Conservation (phyloP, 2,797 vertebrate species). For the Denticeps clupeoides region DNA sequence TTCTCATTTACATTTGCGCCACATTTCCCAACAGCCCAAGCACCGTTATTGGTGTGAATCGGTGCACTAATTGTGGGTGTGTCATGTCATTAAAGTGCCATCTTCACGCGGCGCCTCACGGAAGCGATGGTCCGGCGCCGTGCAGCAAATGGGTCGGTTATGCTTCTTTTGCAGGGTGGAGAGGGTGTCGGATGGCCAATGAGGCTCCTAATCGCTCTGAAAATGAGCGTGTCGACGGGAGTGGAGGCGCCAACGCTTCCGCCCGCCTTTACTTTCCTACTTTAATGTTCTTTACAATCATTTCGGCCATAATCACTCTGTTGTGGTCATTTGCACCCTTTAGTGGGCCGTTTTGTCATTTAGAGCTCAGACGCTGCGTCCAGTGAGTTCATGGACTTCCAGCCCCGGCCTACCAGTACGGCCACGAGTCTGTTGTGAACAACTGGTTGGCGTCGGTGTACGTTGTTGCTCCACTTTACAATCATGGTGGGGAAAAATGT, state of each 20-base stretch:
- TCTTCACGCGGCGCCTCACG: not conserved
- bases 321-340: no score
- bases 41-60: constrained; percentile 2
- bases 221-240: not conserved
- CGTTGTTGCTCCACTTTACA: no score
- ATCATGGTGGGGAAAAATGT: no score
- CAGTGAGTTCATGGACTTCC: no score
- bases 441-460: no score
- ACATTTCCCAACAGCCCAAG: not conserved
- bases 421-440: no score
- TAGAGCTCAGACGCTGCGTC: no score
- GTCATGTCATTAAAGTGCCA: constrained; percentile 1
- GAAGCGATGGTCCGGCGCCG: not conserved
- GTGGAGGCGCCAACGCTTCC: not conserved
- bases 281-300: not conserved
- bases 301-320: not conserved
- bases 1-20: not conserved
- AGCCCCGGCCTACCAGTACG: no score
- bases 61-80: constrained; percentile 2
- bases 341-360: no score
- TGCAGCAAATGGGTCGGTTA: not conserved
- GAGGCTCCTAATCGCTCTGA: not conserved
- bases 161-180: not conserved
- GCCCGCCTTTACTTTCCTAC: not conserved
- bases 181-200: not conserved